Evolutionary conservation across 2,113 vertebrate species (phyloP).

Genomic region (Halichoerus grypus): DNA sequence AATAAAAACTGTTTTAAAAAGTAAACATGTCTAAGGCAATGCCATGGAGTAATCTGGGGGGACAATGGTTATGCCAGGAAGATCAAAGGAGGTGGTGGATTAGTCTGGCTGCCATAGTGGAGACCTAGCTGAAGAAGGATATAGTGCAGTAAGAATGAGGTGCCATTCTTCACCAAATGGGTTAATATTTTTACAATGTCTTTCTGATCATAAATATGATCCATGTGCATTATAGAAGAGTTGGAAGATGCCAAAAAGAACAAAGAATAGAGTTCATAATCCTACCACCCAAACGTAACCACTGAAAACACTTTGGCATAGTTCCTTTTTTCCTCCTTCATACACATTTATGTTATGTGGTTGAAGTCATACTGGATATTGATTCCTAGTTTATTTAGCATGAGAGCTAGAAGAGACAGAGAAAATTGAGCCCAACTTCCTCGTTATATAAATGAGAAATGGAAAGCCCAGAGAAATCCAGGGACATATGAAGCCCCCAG

Average conservation of each 20-base stretch:
- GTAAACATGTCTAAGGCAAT: not conserved
- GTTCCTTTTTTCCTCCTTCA: constrained; percentile 27
- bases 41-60: not conserved
- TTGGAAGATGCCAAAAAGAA: constrained; percentile 25
- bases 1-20: not conserved
- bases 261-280: constrained; percentile 38
- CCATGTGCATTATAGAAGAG: not conserved
- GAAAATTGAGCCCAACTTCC: constrained; percentile 27
- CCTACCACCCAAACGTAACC: constrained; percentile 9
- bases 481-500: not conserved
- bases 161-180: not conserved
- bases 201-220: constrained; percentile 19
- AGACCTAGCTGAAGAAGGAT: not conserved
- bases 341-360: not conserved
- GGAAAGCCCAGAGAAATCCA: constrained; percentile 18
- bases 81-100: not conserved
- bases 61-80: not conserved
- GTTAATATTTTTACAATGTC: not conserved
- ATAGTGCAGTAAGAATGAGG: not conserved
- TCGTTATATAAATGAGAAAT: constrained; percentile 13
- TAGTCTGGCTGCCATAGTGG: not conserved
- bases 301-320: constrained; percentile 10
- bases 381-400: constrained; percentile 37
- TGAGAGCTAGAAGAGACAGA: constrained; percentile 23
- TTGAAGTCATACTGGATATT: not conserved